Conservation (phyloP, 64 coral and sea anemone species). For the Dendronephthya gigantea region DNA sequence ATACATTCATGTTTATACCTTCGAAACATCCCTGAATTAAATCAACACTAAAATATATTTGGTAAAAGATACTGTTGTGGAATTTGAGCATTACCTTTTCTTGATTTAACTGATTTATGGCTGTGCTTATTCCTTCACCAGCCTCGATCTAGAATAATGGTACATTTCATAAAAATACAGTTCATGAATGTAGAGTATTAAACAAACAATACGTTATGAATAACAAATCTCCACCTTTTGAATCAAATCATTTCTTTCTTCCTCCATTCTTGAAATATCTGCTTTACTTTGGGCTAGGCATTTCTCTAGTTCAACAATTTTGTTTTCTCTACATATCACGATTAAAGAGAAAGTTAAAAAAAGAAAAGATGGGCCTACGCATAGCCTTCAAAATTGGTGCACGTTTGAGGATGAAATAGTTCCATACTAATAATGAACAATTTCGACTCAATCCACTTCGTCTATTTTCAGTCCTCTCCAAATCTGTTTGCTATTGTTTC, state of each 20-base stretch:
- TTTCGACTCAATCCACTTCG: too few relatives aligned
- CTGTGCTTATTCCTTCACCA: conserved; percentile 83
- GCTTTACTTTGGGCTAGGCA: conserved; percentile 67
- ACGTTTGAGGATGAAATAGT: too few relatives aligned
- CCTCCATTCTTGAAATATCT: conserved; percentile 67
- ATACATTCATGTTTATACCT: neutral
- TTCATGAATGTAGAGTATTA: too few relatives aligned
- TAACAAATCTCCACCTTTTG: conserved; percentile 42
- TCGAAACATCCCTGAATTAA: too few relatives aligned
- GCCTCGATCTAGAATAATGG: conserved; percentile 65
- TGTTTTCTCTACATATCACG: conserved; percentile 41
- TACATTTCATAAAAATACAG: neutral
- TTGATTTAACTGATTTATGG: conserved; percentile 79
- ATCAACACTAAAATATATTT: too few relatives aligned
- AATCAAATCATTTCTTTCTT: conserved; percentile 85
- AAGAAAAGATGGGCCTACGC: too few relatives aligned
- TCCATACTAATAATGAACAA: too few relatives aligned
- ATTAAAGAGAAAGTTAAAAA: neutral
- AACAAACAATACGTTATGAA: too few relatives aligned
- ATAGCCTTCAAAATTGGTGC: too few relatives aligned
- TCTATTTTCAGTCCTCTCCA: too few relatives aligned
- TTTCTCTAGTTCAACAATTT: conserved; percentile 62
- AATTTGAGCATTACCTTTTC: conserved; percentile 59
- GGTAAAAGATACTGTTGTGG: neutral
- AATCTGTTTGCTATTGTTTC: too few relatives aligned